Base-by-base conservation (phyloP, 2,113 vertebrate genomes). In the Oreochromis aureus region DNA sequence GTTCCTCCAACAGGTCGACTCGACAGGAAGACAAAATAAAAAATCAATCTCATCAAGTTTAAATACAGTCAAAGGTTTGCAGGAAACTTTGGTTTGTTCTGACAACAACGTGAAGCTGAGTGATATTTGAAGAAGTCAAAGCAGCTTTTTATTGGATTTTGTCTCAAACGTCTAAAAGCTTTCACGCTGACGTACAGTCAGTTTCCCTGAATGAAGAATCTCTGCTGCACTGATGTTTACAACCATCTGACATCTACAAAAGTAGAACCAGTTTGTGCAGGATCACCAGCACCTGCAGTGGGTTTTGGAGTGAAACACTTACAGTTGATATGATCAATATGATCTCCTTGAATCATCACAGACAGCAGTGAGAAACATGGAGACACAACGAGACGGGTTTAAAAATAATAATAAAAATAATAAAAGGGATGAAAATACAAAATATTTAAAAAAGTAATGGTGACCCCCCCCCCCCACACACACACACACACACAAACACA, bases 151-250 rank as follows among this genome's bases (percentile, higher is more conserved):
- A 11, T n/a, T 53, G 18, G 51, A 10, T n/a, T 53, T 53, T 53
- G 0, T n/a, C 51, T 53, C 8, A 0, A 53, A n/a, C 51, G 10
- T 53, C 9, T 53, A 53, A 55, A 55, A 55, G 53, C n/a, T 55
- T 22, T 55, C n/a, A 55, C 53, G 6, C n/a, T 55, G n/a, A 55
- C n/a, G 53, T 54, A 11, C 53, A 55, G n/a, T 55, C 53, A 22
- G 53, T 22, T 55, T 22, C n/a, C 53, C 5, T 55, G n/a, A 22
- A 55, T 55, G n/a, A 55, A 55, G 53, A 11, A 22, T 55, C 53
- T 55, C 53, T 55, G 53, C 10, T 55, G 53, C 10, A 55, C 53
- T 55, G 53, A 55, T 55, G 53, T 55, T 55, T 55, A 22, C 53
- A 55, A 6, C 22, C 1, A 24, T 13, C 22, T 56, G 54, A 56